phyloP scores from a whole-genome alignment of 2,113 vertebrate genomes.

The Cariama cristata region DNA sequence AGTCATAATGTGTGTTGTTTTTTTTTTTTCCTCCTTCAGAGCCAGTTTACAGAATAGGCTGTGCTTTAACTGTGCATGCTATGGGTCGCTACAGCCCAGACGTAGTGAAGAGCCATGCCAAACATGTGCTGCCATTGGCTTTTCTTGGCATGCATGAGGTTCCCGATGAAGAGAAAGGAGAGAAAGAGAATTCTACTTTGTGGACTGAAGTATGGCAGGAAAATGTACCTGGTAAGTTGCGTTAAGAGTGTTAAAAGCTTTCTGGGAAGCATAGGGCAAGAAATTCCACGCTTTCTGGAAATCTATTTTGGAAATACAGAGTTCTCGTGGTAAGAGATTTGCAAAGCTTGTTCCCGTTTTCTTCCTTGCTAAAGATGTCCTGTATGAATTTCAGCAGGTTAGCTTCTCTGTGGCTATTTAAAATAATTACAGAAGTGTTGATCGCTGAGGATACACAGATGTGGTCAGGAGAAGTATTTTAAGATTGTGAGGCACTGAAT shows the following conservation, averaged over 20 bases:
- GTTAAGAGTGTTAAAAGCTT: neutral
- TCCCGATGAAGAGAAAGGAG: conserved; percentile 88
- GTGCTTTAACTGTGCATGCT: conserved; percentile 89
- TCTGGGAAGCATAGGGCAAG: neutral
- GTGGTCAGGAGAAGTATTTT: neutral
- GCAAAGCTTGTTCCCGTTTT: neutral
- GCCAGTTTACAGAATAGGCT: conserved; percentile 87
- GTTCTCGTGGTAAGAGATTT: neutral
- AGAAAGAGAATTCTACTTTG: conserved; percentile 85
- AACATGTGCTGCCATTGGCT: conserved; percentile 89
- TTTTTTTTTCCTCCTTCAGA: conserved; percentile 75
- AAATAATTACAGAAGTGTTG: neutral
- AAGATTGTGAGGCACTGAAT: neutral
- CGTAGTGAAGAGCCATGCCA: conserved; percentile 90
- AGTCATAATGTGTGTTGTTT: neutral
- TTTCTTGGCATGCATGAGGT: conserved; percentile 98
- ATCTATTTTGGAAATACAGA: neutral
- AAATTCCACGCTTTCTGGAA: neutral
- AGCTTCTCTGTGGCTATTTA: neutral
- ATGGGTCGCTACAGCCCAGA: conserved; percentile 96
- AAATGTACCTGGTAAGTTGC: conserved; percentile 89
- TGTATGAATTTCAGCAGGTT: neutral
- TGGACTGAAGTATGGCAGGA: conserved; percentile 99
- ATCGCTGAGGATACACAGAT: neutral
- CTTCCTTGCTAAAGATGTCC: neutral